These are phyloP conservation scores for Bellardia pandia DNA, from an alignment of 2,888 invertebrate species.

Conservation along the genomic window DNA sequence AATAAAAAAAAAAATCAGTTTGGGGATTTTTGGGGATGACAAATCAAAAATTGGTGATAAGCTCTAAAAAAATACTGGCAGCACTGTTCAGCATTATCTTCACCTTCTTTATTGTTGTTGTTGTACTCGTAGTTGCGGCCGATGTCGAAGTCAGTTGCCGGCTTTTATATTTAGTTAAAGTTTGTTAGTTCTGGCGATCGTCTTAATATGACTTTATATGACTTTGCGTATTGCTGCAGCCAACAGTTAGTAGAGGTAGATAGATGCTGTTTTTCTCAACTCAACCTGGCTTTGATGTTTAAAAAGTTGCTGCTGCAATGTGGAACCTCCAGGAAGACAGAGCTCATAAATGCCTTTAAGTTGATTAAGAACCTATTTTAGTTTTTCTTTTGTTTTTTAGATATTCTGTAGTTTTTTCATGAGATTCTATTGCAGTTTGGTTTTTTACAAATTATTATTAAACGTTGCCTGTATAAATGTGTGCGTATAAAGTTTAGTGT, in stretches of 20 bases:
- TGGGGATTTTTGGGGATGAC: no score
- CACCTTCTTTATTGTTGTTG: not conserved
- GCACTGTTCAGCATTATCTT: not conserved
- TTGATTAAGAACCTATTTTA: constrained; percentile 41
- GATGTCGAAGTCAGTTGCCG: constrained; percentile 8
- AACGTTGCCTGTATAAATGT: not conserved
- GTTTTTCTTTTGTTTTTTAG: not conserved
- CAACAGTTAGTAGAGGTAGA: constrained; percentile 14
- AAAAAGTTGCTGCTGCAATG: not conserved
- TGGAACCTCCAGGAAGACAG: constrained; percentile 51
- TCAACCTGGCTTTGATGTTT: not conserved
- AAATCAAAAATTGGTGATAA: no score
- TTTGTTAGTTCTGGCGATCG: constrained; percentile 65
- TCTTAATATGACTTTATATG: constrained; percentile 51
- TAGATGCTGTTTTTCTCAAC: constrained; percentile 2
- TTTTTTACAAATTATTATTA: constrained; percentile 9
- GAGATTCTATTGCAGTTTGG: constrained; percentile 7
- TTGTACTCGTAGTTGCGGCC: not conserved
- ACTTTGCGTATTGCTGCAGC: constrained; percentile 61
- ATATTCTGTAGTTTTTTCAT: not conserved
- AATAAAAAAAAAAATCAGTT: no score
- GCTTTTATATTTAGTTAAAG: constrained; percentile 11
- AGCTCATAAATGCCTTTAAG: constrained; percentile 49
- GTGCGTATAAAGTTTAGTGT: no score
- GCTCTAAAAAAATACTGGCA: no score